Evolutionary conservation across 2,888 invertebrate genomes (phyloP).

Genomic region (Archips crataeganus): DNA sequence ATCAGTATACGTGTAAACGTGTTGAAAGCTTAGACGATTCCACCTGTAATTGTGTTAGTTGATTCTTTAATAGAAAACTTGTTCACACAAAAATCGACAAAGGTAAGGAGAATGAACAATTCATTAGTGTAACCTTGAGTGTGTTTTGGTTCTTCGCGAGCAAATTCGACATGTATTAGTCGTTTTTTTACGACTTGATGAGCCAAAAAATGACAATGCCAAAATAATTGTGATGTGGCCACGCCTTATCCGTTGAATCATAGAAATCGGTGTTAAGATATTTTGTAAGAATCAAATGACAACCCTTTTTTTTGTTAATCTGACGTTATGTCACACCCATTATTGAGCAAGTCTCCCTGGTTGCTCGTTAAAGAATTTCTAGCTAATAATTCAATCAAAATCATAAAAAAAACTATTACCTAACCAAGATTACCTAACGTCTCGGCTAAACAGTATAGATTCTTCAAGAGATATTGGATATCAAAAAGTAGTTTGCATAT

Average conservation of each 20-base stretch:
- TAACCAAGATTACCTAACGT: no score
- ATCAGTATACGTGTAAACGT: slow-evolving; percentile 7
- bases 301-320: neutral
- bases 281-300: neutral
- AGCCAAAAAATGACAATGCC: slow-evolving; percentile 10
- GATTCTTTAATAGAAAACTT: neutral
- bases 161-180: slow-evolving; percentile 14
- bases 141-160: slow-evolving; percentile 7
- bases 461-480: no score
- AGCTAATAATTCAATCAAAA: neutral
- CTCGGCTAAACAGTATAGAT: no score
- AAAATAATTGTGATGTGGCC: slow-evolving; percentile 10
- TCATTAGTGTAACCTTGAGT: slow-evolving; percentile 9
- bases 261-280: slow-evolving; percentile 2
- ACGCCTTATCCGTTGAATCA: slow-evolving; percentile 6
- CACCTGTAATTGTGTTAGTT: neutral
- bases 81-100: neutral
- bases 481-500: neutral
- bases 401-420: no score
- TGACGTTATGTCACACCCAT: neutral
- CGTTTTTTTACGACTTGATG: slow-evolving; percentile 17
- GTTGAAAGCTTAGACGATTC: neutral
- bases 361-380: neutral
- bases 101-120: neutral
- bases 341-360: neutral